Evolutionary conservation across 2,888 invertebrate species (phyloP), one percentile per base, ranked within the genome.

Genomic region (Mylabris sibirica): DNA sequence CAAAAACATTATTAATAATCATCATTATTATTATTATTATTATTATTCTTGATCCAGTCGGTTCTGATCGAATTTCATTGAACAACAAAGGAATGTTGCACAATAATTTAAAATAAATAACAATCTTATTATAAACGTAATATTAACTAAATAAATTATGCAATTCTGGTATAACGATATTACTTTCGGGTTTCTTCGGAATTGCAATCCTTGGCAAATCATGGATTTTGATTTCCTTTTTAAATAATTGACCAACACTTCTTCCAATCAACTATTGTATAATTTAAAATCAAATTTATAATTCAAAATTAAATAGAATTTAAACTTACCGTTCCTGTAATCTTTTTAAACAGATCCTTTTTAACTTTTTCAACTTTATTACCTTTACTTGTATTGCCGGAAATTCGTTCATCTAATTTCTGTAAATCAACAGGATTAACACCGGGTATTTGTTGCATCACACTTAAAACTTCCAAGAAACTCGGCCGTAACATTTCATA

Each of bases 301-400:
- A 60, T 61, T 64, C 12, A 30, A 3, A 35, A 44, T 49, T 24
- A 11, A 49, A 63, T n/a, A 5, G 61, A 12, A 66, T 67, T 30
- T 57, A 26, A n/a, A 79, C 86, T 84, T 84, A 93, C 93, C 85
- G 91, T 91, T 70, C 91, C 90, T 9, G 95, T 95, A 76, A 95
- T 90, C 85, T 95, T 96, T 86, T 93, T 96, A 85, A 97, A 97
- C 63, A 94, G 87, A 82, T 97, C 97, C 76, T 95, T 94, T 83
- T 95, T 96, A 77, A 92, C 92, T 83, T 96, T 96, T 81, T 97
- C 96, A 59, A 93, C 91, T 84, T 94, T 93, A 81, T 92, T 90
- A 64, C 93, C 93, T 78, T 91, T 92, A 75, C 89, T 87, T 17
- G 90, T 89, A 64, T 87, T 87, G 1, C 87, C 87, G 34, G 89